Evolutionary conservation across 2,113 vertebrate species (phyloP).

Genomic region (Ramphastos sulfuratus): DNA sequence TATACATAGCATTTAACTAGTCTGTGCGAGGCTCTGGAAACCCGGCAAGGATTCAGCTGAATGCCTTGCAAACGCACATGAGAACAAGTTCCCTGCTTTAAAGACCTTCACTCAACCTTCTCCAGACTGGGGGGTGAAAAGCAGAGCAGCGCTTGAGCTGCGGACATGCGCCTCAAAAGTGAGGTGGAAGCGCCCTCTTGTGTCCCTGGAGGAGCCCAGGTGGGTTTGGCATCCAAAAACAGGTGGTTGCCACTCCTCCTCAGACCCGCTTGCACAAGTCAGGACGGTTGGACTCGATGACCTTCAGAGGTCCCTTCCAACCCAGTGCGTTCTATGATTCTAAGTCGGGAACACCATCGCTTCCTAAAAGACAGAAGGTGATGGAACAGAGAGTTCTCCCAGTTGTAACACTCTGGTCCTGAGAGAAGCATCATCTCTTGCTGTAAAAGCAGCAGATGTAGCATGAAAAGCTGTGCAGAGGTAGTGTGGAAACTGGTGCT

Average conservation of each 20-base stretch:
- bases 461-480: background rate
- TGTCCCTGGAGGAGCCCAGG: background rate
- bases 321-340: no score
- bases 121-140: background rate
- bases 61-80: fast-evolving
- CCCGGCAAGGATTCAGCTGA: background rate
- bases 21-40: background rate
- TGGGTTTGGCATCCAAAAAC: background rate
- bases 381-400: background rate
- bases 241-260: fast-evolving
- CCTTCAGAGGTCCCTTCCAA: no score
- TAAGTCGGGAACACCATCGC: background rate
- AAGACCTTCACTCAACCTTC: slow-evolving; percentile 30
- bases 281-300: no score
- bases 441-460: background rate
- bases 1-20: background rate
- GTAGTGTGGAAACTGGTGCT: background rate
- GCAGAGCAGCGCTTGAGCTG: background rate
- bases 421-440: background rate
- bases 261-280: background rate
- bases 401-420: background rate
- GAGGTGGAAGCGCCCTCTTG: slow-evolving; percentile 56
- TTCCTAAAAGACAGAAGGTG: background rate
- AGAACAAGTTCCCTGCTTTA: background rate
- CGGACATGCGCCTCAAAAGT: background rate